Evolutionary conservation across 2,888 invertebrate species (phyloP).

Genomic region (Trachelus troglodyta): DNA sequence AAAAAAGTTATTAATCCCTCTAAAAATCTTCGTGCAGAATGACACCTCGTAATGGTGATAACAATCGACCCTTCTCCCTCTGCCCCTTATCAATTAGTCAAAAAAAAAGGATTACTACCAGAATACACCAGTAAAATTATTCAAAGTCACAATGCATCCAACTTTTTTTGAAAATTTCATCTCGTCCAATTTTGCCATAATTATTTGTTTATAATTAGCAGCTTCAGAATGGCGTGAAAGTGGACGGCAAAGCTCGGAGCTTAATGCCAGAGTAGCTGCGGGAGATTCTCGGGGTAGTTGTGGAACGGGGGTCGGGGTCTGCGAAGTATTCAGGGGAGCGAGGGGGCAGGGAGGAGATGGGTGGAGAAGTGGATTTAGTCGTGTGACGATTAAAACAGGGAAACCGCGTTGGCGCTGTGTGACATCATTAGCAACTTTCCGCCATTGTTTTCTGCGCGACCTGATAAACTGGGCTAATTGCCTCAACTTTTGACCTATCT

Average conservation of each 20-base stretch:
- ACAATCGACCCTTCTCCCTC: too few relatives aligned
- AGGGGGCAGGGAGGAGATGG: neutral
- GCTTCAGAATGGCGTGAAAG: constrained; percentile 19
- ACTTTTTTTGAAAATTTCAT: constrained; percentile 18
- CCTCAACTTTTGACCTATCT: constrained; percentile 55
- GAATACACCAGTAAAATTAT: neutral
- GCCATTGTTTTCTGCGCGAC: constrained; percentile 53
- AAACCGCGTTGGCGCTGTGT: constrained; percentile 38
- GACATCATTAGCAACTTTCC: constrained; percentile 58
- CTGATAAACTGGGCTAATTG: constrained; percentile 58
- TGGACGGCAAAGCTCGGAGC: constrained; percentile 13
- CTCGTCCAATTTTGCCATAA: constrained; percentile 15
- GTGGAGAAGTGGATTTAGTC: constrained; percentile 34
- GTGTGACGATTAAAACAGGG: constrained; percentile 45
- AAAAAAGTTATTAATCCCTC: too few relatives aligned
- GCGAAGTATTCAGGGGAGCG: neutral
- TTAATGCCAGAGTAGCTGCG: neutral
- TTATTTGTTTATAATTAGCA: constrained; percentile 49
- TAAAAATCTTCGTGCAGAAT: too few relatives aligned
- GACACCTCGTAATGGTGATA: too few relatives aligned
- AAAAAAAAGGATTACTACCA: too few relatives aligned
- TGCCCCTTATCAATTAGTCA: too few relatives aligned
- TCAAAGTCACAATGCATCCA: neutral
- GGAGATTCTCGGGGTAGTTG: neutral
- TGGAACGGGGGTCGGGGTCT: neutral